phyloP scores from a whole-genome alignment of 2,113 vertebrate species.

The Nymphicus hollandicus region DNA sequence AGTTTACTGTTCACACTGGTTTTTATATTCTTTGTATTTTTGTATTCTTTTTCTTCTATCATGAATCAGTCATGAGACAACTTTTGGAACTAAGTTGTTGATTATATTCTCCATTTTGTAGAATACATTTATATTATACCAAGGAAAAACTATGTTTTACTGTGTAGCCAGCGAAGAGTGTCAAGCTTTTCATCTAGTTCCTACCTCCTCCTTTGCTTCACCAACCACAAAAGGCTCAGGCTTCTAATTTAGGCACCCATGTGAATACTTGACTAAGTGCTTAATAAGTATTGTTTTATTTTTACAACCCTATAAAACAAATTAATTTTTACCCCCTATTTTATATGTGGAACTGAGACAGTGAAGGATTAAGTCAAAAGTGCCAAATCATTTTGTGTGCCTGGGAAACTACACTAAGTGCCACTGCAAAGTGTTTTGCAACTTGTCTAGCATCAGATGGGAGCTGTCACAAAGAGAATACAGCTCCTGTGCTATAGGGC shows the following conservation, averaged over 20 bases:
- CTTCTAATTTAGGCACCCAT: background rate
- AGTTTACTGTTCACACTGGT: background rate
- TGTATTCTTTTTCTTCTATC: background rate
- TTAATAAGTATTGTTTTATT: background rate
- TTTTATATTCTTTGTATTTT: background rate
- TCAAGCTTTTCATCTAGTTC: background rate
- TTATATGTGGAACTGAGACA: background rate
- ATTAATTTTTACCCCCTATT: background rate
- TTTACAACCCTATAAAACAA: background rate
- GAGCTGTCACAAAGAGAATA: background rate
- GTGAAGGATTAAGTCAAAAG: background rate
- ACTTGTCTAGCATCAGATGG: background rate
- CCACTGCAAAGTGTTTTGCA: background rate
- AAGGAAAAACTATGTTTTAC: background rate
- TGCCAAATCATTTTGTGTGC: background rate
- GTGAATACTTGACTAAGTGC: background rate
- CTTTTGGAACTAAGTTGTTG: background rate
- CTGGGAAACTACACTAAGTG: background rate
- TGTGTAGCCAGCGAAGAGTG: background rate
- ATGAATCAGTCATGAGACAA: background rate
- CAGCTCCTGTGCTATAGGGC: background rate
- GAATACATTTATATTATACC: background rate
- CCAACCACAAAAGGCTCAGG: background rate
- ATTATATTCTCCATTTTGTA: background rate
- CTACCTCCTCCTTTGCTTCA: background rate